These are phyloP conservation scores for Aphidius gifuensis DNA, from an alignment of 1,140 invertebrate species.

Conservation along the genomic window DNA sequence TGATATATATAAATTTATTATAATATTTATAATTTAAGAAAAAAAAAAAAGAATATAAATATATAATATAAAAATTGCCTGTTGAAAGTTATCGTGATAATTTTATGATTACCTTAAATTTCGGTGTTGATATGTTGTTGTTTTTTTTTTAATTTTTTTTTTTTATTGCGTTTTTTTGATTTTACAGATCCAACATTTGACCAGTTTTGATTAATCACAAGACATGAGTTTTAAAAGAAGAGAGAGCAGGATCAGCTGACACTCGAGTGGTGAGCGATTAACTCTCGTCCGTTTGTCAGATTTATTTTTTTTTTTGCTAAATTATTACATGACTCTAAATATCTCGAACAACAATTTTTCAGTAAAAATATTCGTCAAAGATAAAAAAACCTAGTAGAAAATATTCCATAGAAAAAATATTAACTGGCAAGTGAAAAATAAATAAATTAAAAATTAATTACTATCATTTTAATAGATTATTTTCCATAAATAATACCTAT, in stretches of 20 bases:
- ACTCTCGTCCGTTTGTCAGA: not conserved
- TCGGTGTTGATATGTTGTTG: not conserved
- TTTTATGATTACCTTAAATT: not conserved
- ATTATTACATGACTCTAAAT: conserved; percentile 7
- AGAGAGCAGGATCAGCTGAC: conserved; percentile 27
- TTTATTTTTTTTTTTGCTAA: conserved; percentile 1
- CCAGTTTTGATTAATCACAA: conserved; percentile 23
- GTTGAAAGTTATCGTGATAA: not conserved
- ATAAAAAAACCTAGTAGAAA: no score
- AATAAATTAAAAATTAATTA: no score
- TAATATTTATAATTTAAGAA: no score
- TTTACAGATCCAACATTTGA: conserved; percentile 28
- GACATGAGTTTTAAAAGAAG: conserved; percentile 28
- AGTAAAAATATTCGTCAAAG: not conserved
- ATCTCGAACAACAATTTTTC: conserved; percentile 5
- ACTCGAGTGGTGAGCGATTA: conserved; percentile 27
- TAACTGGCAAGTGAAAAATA: no score
- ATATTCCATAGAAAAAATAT: no score
- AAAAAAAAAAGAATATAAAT: not conserved
- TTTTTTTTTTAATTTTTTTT: conserved; percentile 6
- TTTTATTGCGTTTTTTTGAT: conserved; percentile 14
- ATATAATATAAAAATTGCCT: not conserved
- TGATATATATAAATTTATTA: no score
- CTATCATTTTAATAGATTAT: no score
- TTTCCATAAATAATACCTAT: no score